Base-by-base conservation (phyloP, 2,888 invertebrate species). In the Drosophila maculinotata region DNA sequence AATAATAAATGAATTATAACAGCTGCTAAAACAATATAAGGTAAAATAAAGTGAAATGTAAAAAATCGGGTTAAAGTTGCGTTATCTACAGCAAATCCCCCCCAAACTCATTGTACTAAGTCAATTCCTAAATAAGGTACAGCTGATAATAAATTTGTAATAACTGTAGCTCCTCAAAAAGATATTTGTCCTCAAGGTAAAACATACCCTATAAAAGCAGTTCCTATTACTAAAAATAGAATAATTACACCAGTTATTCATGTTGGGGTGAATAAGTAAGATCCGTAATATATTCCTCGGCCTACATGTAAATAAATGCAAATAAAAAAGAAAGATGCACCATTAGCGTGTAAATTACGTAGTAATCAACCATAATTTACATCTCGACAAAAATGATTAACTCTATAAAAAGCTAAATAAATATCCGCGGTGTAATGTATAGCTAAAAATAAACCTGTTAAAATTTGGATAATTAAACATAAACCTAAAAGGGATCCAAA, bases 111-210 rank as follows among this genome's bases (percentile, higher is more conserved):
- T 91, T 93, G 92, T 0, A 95, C 94, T 91, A 95, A 80, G 69
- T 88, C 90, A 58, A 88, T 91, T 10, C 95, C 95, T 91, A 95
- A 82, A 74, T 94, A 95, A 0, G 95, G 95, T 8, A 96, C 93
- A 2, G 95, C 95, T 0, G 95, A 95, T 67, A 96, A 65, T 79
- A 96, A 80, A 88, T 95, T 71, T 14, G 65, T 69, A 57, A 60
- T 69, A 8, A 68, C 69, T 7, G 95, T 95, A 0, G 95, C 95
- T 1, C 95, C 95, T 93, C 95, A 96, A 90, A 95, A 96, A 1
- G 95, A 95, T 93, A 96, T 96, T 94, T 96, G 95, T 6, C 95
- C 95, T 91, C 95, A 95, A 1, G 95, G 95, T 84, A 95, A 71
- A 0, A 96, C 95, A 92, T 96, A 96, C 0, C 95, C 96, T 93